These are phyloP conservation scores for Nilaparvata lugens DNA, from an alignment of 1,140 invertebrate genomes.

Conservation along the genomic window DNA sequence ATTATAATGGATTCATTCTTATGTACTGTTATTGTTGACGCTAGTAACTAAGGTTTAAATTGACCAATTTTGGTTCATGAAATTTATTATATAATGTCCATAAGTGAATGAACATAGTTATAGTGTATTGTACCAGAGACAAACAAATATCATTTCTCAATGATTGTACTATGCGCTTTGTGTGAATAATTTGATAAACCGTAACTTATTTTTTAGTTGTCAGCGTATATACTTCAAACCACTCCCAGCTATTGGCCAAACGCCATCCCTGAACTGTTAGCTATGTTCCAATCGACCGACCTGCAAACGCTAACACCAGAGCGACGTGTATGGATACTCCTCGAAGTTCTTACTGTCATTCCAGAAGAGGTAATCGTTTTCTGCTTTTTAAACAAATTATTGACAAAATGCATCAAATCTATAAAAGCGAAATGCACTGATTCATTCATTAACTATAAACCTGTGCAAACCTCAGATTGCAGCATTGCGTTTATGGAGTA, in stretches of 20 bases:
- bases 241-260: slow-evolving; percentile 50
- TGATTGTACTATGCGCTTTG: neutral
- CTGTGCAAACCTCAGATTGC: no score
- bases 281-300: slow-evolving; percentile 50
- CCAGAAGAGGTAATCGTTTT: slow-evolving; percentile 83
- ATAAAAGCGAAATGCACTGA: no score
- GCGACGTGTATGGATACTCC: slow-evolving; percentile 48
- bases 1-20: no score
- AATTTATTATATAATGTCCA: no score
- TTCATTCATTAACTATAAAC: no score
- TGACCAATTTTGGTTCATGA: no score
- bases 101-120: no score
- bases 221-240: slow-evolving; percentile 55
- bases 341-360: slow-evolving; percentile 63
- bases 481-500: no score
- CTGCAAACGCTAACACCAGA: slow-evolving; percentile 44
- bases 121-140: neutral
- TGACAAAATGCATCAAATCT: no score
- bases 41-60: no score
- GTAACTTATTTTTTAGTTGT: slow-evolving; percentile 39
- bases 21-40: no score
- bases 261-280: slow-evolving; percentile 52
- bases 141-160: neutral
- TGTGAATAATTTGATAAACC: slow-evolving; percentile 1
- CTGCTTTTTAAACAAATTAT: no score